Evolutionary conservation across 2,113 vertebrate species (phyloP), one percentile per base, ranked within the genome.

Genomic region (Oryzias curvinotus): DNA sequence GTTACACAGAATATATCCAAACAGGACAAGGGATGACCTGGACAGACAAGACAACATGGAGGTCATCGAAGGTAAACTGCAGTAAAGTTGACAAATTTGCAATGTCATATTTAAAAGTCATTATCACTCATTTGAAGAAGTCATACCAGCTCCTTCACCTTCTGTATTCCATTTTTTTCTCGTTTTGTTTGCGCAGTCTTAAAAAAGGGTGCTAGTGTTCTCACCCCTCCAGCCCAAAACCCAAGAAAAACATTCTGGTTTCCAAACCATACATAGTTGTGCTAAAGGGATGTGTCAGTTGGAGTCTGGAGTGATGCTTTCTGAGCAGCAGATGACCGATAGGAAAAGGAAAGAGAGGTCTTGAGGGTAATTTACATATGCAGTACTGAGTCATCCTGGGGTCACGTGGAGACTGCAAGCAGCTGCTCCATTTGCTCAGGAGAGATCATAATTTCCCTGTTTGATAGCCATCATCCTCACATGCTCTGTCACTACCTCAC

Each of bases 311-410:
- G 76, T 83, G 78, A 28, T 83, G 82, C 81, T 88, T 87, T 88
- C 80, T 83, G 85, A 89, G 88, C 79, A 82, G 65, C 19, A 68
- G 69, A 73, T 86, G 82, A 87, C 68, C 85, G 85, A 88, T 86
- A 78, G 67, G 74, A 77, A 77, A 76, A 13, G 70, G 71, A 87
- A 83, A 53, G 73, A 68, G 59, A 67, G 63, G 72, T 74, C 85
- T 84, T 87, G 78, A 80, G 87, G 82, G 68, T 58, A 71, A 84
- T 80, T 87, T 85, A 77, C 84, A 84, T 82, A 75, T 48, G 47
- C 18, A 19, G 75, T 64, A 67, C 57, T 73, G 52, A 85, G 73
- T 80, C 66, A 83, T 69, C 65, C 68, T 5, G 28, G 77, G 79
- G 72, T 84, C 28, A 8, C 66, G 69, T 73, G 72, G 44, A 36